Percentiles rank a stretch among this genome's conserved stretches.
Evolutionary conservation across 2,888 invertebrate species (phyloP).

Genomic region (Helicoverpa assulta): DNA sequence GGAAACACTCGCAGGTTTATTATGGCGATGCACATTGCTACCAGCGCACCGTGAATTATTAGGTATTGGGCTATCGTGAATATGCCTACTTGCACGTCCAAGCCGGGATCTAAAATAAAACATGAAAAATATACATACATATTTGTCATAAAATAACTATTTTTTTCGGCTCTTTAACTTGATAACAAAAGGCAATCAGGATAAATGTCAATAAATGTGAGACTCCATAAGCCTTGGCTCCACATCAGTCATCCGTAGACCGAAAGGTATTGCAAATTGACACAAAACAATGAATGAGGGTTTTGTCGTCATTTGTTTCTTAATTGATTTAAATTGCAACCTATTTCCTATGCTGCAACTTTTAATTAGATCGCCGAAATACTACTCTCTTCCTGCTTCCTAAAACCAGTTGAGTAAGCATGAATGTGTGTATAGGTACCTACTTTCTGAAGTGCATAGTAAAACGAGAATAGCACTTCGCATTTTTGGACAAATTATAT

Average conservation of each 20-base stretch:
- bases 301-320: constrained; percentile 6
- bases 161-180: too few species aligned
- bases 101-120: constrained; percentile 71
- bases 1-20: constrained; percentile 91
- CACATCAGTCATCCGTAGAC: too few species aligned
- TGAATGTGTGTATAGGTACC: background rate
- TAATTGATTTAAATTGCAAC: constrained; percentile 11
- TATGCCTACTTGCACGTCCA: constrained; percentile 79
- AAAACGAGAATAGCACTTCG: background rate
- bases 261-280: too few species aligned
- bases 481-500: background rate
- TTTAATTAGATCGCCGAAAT: constrained; percentile 35
- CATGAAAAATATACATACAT: too few species aligned
- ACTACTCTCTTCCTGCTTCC: constrained; percentile 10
- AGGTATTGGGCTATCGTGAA: constrained; percentile 89
- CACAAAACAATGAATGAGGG: background rate
- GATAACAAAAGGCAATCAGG: too few species aligned
- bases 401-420: background rate
- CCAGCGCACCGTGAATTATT: constrained; percentile 91
- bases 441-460: background rate
- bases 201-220: too few species aligned
- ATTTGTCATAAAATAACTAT: too few species aligned
- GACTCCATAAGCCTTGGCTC: too few species aligned
- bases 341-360: constrained; percentile 17
- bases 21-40: constrained; percentile 87